Percentiles rank a stretch among this genome's conserved stretches.
Conservation (phyloP, 2,113 vertebrate genomes). For the Zapornia atra region DNA sequence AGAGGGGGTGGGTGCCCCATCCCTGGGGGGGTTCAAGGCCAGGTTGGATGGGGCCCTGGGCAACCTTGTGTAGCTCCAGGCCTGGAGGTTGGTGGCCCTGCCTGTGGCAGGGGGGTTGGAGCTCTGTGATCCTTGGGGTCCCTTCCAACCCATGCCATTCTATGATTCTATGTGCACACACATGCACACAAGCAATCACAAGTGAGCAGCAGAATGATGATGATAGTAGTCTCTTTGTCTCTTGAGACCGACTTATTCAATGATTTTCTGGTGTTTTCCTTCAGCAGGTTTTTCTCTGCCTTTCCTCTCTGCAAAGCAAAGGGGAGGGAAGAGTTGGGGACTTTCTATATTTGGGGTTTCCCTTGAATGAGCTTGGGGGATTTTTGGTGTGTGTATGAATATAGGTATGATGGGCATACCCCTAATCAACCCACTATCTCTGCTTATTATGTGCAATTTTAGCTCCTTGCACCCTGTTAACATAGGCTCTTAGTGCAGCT, state of each 20-base stretch:
- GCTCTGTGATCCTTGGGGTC: no score
- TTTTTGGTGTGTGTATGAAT: neutral
- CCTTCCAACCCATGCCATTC: no score
- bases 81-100: no score
- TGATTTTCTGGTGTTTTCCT: neutral
- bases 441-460: neutral
- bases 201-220: neutral
- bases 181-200: neutral
- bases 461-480: constrained; percentile 35
- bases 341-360: neutral
- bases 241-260: neutral
- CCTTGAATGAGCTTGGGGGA: neutral
- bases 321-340: neutral
- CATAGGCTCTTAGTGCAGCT: constrained; percentile 59
- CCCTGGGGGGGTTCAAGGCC: no score
- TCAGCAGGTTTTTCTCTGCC: neutral
- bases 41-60: no score
- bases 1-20: no score
- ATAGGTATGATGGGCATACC: neutral
- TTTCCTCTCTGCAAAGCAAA: neutral
- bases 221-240: neutral
- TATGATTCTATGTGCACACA: no score
- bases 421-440: constrained; percentile 18
- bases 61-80: no score
- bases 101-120: no score